phyloP scores from a whole-genome alignment of 2,113 vertebrate genomes.

The Pogonocichla stellata region DNA sequence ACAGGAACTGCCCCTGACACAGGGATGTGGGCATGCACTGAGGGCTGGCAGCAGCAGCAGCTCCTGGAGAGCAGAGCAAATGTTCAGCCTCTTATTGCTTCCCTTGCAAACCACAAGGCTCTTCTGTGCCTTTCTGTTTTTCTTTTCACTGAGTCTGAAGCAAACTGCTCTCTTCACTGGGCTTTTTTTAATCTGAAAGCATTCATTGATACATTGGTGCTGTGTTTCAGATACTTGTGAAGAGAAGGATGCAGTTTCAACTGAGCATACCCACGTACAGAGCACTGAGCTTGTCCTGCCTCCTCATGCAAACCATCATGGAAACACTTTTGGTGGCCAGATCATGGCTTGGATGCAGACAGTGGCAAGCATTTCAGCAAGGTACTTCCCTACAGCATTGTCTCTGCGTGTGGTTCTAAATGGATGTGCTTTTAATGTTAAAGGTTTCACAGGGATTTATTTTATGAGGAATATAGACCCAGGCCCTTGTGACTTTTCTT shows the following conservation, averaged over 20 bases:
- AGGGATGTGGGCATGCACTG: background rate
- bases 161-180: background rate
- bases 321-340: constrained; percentile 82
- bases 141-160: background rate
- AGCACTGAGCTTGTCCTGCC: constrained; percentile 82
- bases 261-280: constrained; percentile 70
- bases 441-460: background rate
- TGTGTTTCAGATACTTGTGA: constrained; percentile 44
- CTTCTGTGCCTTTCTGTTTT: background rate
- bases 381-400: constrained; percentile 50
- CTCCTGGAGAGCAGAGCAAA: background rate
- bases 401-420: background rate
- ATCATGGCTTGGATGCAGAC: constrained; percentile 87
- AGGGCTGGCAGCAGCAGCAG: background rate
- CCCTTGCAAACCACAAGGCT: background rate
- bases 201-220: background rate
- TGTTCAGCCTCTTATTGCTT: background rate
- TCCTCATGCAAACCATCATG: constrained; percentile 81
- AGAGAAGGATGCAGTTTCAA: constrained; percentile 45
- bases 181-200: background rate
- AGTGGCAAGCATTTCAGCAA: constrained; percentile 80
- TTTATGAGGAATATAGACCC: background rate
- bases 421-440: background rate
- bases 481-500: background rate
- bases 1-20: background rate